These are phyloP conservation scores for Drosophila setifemur DNA, from an alignment of 1,140 invertebrate genomes.

Conservation along the genomic window DNA sequence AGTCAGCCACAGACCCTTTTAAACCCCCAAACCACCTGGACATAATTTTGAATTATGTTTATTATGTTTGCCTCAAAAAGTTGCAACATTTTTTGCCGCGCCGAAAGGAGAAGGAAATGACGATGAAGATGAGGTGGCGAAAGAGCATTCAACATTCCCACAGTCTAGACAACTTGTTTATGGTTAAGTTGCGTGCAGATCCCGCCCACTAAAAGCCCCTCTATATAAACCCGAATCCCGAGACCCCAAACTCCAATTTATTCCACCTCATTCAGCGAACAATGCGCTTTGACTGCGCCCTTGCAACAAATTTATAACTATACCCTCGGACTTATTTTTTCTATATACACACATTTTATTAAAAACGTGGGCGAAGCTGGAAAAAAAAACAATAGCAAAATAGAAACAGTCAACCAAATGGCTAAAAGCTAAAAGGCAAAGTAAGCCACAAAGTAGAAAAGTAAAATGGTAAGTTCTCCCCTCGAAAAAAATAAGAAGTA, in stretches of 20 bases:
- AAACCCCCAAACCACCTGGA: conserved; percentile 29
- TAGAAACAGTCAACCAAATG: conserved; percentile 63
- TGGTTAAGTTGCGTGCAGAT: conserved; percentile 73
- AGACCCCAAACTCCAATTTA: too few relatives aligned
- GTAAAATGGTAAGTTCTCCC: conserved; percentile 70
- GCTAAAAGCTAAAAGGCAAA: conserved; percentile 75
- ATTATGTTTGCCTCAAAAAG: conserved; percentile 47
- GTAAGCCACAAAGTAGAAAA: conserved; percentile 79
- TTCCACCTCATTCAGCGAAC: conserved; percentile 36
- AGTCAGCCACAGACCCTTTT: conserved; percentile 5
- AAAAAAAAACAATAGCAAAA: conserved; percentile 5
- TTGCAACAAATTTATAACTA: conserved; percentile 75
- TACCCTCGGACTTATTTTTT: conserved; percentile 55
- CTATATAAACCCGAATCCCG: neutral
- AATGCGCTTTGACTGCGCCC: conserved; percentile 70
- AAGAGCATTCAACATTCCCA: conserved; percentile 53
- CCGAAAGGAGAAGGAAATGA: too few relatives aligned
- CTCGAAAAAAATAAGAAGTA: conserved; percentile 40
- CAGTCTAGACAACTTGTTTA: conserved; percentile 73
- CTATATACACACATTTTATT: conserved; percentile 67
- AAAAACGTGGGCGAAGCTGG: conserved; percentile 42
- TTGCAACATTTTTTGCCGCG: conserved; percentile 8
- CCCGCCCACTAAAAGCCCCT: conserved; percentile 38
- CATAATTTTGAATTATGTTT: conserved; percentile 49
- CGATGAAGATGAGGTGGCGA: conserved; percentile 33